Base-by-base conservation (phyloP, 2,888 invertebrate species). In the Iphiclides podalirius region DNA sequence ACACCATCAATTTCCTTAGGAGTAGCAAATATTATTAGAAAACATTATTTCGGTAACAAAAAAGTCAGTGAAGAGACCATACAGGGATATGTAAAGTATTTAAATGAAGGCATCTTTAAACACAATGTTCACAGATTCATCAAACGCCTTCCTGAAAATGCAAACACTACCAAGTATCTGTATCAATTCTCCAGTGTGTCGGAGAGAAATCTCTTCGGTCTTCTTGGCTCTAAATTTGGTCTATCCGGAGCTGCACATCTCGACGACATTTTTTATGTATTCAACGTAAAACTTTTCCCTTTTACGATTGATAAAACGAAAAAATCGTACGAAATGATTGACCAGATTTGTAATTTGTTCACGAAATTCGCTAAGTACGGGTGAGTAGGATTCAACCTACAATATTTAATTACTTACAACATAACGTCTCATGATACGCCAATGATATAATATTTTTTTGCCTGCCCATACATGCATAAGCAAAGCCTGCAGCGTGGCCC, bases 151-250 rank as follows among this genome's bases (percentile, higher is more conserved):
- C 55, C 61, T 0, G 52, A 53, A 47, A 36, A 44, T 8, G 48
- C 45, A 0, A 50, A 54, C 3, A 46, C 38, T 13, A 68, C 66
- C 12, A 20, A 64, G 0, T 74, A 61, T 45, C 20, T 71, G 1
- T 73, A 72, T 20, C 61, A 64, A 26, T 70, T 76, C 37, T 61
- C 60, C 8, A 69, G 67, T 43, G 31, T 53, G 2, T 67, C 73
- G 1, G 60, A 70, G n/a, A 61, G 66, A 20, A 76, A 75, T 45
- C 26, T 64, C 0, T 4, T 63, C 16, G 53, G 50, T 0, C 39
- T 6, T 8, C 39, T 14, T n/a, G 53, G 39, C n/a, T 40, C 26
- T 3, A 49, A 53, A 11, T 53, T 43, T 14, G 55, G 51, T 3
- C n/a, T 52, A 1, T 23, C 46, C 7, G 59, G 61, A n/a, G 49